These are phyloP conservation scores for Menidia beryllina DNA, from an alignment of 2,113 vertebrate genomes.

Conservation along the genomic window DNA sequence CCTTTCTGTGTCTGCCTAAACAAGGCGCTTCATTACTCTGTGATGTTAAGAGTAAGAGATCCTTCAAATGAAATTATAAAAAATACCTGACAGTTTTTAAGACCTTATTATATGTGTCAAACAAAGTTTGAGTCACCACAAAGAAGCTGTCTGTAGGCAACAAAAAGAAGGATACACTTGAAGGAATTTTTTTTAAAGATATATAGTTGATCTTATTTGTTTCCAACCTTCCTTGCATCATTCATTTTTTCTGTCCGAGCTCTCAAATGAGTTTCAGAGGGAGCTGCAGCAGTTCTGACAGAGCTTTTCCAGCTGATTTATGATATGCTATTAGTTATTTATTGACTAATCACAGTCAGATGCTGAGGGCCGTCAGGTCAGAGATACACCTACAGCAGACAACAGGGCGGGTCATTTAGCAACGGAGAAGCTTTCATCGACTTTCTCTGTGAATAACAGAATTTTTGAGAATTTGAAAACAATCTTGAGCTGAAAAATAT, in stretches of 20 bases:
- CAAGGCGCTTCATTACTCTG: slow-evolving; percentile 34
- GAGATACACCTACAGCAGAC: slow-evolving; percentile 31
- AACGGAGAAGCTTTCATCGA: slow-evolving; percentile 3
- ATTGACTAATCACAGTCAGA: slow-evolving; percentile 62
- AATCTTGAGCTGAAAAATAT: neutral
- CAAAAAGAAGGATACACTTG: slow-evolving; percentile 13
- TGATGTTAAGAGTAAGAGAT: slow-evolving; percentile 15
- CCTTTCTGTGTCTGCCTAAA: slow-evolving; percentile 28
- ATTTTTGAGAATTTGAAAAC: neutral
- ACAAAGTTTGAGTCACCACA: neutral
- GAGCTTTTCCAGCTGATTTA: slow-evolving; percentile 63
- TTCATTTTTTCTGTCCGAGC: slow-evolving; percentile 33
- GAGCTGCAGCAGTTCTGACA: slow-evolving; percentile 39
- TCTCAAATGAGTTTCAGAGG: slow-evolving; percentile 54
- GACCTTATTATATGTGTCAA: slow-evolving; percentile 31
- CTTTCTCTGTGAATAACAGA: neutral
- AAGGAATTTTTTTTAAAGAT: slow-evolving; percentile 43
- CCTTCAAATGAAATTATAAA: no score
- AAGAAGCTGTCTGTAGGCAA: slow-evolving; percentile 19
- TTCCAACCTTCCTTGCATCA: slow-evolving; percentile 29
- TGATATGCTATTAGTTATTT: slow-evolving; percentile 63
- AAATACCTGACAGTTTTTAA: slow-evolving; percentile 28
- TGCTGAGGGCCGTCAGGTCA: slow-evolving; percentile 45
- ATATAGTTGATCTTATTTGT: slow-evolving; percentile 23
- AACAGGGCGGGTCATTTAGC: slow-evolving; percentile 29